Conservation (phyloP, 2,888 invertebrate species). For the Frankliniella intonsa region DNA sequence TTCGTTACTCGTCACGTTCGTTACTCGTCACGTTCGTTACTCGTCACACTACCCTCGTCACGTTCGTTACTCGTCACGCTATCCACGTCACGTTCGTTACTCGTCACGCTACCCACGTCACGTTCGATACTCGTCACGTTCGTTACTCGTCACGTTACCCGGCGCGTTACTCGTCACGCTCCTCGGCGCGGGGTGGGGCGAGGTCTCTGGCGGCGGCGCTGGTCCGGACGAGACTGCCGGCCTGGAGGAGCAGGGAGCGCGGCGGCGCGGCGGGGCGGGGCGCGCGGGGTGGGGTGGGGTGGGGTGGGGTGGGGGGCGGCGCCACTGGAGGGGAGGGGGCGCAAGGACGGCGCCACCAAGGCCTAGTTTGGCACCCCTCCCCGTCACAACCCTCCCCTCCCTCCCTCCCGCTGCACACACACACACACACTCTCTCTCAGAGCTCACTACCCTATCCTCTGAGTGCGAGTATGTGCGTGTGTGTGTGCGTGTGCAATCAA, state of each 20-base stretch:
- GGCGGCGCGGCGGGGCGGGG: not conserved
- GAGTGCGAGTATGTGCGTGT: not conserved
- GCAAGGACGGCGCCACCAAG: not conserved
- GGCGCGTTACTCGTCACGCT: too few relatives aligned
- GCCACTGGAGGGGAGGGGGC: not conserved
- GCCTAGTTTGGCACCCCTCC: not conserved
- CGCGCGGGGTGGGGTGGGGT: not conserved
- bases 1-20: too few relatives aligned
- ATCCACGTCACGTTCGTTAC: too few relatives aligned
- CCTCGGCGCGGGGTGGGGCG: too few relatives aligned
- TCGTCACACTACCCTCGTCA: too few relatives aligned
- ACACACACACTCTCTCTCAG: not conserved
- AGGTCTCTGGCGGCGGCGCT: too few relatives aligned
- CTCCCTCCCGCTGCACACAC: not conserved
- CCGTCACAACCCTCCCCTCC: not conserved
- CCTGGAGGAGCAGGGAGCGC: not conserved
- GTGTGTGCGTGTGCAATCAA: not conserved
- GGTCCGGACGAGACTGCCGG: constrained; percentile 7
- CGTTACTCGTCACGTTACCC: too few relatives aligned
- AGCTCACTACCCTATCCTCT: not conserved
- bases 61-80: too few relatives aligned
- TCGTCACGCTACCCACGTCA: too few relatives aligned
- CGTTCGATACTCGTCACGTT: too few relatives aligned
- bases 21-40: too few relatives aligned
- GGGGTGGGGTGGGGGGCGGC: not conserved